Percentiles rank a stretch among this genome's conserved stretches.
phyloP scores from a whole-genome alignment of 2,797 vertebrate species.

The Rhynchonycteris naso region DNA sequence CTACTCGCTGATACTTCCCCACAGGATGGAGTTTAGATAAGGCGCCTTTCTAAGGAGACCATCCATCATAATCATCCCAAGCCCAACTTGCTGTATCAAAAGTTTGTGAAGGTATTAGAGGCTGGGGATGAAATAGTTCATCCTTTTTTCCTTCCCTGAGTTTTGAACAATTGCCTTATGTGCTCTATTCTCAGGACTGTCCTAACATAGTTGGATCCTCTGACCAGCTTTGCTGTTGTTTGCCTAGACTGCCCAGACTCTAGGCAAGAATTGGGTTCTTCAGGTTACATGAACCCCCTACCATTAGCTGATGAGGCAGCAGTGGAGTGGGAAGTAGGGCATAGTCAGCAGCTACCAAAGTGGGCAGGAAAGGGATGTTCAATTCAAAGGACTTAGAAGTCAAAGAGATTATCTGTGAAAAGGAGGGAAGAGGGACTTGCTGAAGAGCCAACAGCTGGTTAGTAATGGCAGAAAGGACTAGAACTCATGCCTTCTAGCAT shows the following conservation, averaged over 20 bases:
- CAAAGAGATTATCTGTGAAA: not conserved
- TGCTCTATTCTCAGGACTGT: not conserved
- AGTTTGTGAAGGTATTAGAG: slow-evolving; percentile 92
- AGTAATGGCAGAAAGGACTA: not conserved
- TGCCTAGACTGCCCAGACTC: not conserved
- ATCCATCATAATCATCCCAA: slow-evolving; percentile 84
- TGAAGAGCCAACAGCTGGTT: not conserved
- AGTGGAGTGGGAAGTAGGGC: too few relatives aligned
- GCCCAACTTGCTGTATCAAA: slow-evolving; percentile 91
- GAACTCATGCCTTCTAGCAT: not conserved
- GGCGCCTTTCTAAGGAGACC: slow-evolving; percentile 83
- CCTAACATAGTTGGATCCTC: not conserved
- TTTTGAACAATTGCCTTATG: not conserved
- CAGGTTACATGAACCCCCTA: not conserved
- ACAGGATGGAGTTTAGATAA: slow-evolving; percentile 90
- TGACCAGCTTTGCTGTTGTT: not conserved
- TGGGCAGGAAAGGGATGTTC: not conserved
- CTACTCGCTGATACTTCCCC: not conserved
- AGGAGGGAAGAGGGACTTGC: not conserved
- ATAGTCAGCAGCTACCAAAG: too few relatives aligned
- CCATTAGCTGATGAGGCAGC: not conserved
- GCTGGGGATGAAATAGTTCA: rapidly evolving
- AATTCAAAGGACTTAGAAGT: not conserved
- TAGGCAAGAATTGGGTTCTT: not conserved
- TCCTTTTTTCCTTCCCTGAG: not conserved